Evolutionary conservation across 1,140 invertebrate species (phyloP), one percentile per base, ranked within the genome.

Genomic region (Drosophila rufa): DNA sequence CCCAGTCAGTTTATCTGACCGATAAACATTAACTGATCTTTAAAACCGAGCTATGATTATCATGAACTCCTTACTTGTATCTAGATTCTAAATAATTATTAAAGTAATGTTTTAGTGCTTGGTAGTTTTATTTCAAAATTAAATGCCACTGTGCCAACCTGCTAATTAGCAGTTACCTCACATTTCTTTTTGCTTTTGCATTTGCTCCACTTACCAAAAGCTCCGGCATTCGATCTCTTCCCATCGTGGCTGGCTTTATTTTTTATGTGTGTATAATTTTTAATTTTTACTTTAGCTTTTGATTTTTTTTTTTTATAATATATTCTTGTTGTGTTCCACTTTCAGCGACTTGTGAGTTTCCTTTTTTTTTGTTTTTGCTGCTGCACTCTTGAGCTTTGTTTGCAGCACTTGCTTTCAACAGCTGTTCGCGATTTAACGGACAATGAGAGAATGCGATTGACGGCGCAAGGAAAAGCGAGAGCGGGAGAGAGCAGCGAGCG

Each of bases 221-320:
- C 77, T 92, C 91, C 11, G 91, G 91, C 45, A 92, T 75, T 68
- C 91, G 89, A 73, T 92, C 91, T 90, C 75, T 80, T 36, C 79
- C 91, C 91, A 91, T 91, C 67, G 47, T 73, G 17, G 48, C 17
- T 56, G 65, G 17, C 50, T 15, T 50, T 46, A 15, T 17, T 40
- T 19, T 38, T 33, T 51, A 6, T 45, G 14, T 50, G 43, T 19
- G 46, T 67, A 55, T 59, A 40, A 40, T 19, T 56, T 51, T 33
- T 19, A 46, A 12, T 25, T 50, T 53, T 45, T 59, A 27, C 47
- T 45, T 40, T n/a, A 15, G n/a, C 11, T 19, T 19, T 2, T 1
- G 1, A 3, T 1, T 14, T 65, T 71, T 46, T 71, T 65, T 67
- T 75, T 38, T 2, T 25, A 25, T 25, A 30, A 56, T 48, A 53